phyloP scores from a whole-genome alignment of 1,140 invertebrate species.

The Panulirus ornatus region DNA sequence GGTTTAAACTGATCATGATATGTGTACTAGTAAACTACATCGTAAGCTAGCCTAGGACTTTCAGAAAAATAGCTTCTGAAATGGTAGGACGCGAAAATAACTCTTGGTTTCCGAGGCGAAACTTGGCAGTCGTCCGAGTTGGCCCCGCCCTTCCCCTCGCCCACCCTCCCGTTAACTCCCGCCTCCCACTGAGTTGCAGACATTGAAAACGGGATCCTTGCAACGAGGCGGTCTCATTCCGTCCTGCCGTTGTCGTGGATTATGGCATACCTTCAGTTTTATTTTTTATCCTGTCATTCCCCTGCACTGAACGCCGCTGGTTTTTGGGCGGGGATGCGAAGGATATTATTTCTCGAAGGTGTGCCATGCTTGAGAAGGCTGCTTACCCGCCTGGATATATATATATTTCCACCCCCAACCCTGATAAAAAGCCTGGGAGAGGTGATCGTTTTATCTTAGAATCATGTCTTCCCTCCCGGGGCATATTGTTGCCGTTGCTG shows the following conservation, averaged over 20 bases:
- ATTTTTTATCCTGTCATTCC: constrained; percentile 51
- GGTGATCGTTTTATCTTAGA: background rate
- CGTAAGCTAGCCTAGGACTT: too few relatives aligned
- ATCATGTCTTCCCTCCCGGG: constrained; percentile 1
- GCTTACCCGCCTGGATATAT: too few relatives aligned
- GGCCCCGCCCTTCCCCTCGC: constrained; percentile 34
- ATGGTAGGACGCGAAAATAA: too few relatives aligned
- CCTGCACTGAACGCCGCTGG: constrained; percentile 7
- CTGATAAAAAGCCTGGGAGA: too few relatives aligned
- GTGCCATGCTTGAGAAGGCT: background rate
- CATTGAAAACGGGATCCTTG: constrained; percentile 73
- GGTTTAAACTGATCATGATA: too few relatives aligned
- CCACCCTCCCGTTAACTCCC: constrained; percentile 43
- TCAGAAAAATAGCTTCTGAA: too few relatives aligned
- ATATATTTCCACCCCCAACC: background rate
- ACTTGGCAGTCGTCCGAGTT: background rate
- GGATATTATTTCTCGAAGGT: constrained; percentile 38
- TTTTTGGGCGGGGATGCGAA: constrained; percentile 17
- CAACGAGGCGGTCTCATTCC: constrained; percentile 68
- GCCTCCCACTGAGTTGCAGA: constrained; percentile 65
- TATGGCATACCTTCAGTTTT: constrained; percentile 69
- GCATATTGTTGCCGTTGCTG: background rate
- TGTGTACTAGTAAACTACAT: too few relatives aligned
- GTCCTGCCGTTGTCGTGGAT: constrained; percentile 58
- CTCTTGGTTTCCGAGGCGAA: background rate